Evolutionary conservation across 2,888 invertebrate species (phyloP).

Genomic region (Thereva unica): DNA sequence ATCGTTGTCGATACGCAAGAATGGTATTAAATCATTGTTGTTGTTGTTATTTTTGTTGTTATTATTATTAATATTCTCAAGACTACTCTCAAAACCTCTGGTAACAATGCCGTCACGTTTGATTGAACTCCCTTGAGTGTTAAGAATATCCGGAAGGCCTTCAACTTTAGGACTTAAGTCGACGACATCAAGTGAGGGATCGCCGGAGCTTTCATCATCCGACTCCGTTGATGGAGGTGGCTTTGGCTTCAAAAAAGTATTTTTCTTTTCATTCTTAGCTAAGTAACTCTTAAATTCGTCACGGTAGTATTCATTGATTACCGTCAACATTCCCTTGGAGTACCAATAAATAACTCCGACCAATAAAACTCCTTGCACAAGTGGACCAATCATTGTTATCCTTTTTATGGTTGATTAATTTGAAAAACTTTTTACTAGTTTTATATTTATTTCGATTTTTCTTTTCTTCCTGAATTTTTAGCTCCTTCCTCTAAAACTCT

Average conservation of each 20-base stretch:
- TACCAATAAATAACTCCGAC: slow-evolving; percentile 74
- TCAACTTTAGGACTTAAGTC: slow-evolving; percentile 20
- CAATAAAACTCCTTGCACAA: slow-evolving; percentile 68
- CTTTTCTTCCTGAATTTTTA: slow-evolving; percentile 5
- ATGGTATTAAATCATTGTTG: background rate
- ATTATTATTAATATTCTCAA: slow-evolving; percentile 7
- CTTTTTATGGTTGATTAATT: slow-evolving; percentile 6
- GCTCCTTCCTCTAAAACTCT: slow-evolving; percentile 39
- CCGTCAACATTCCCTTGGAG: slow-evolving; percentile 68
- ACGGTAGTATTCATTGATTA: slow-evolving; percentile 76
- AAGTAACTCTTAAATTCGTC: slow-evolving; percentile 65
- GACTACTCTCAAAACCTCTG: slow-evolving; percentile 16
- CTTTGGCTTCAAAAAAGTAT: slow-evolving; percentile 2
- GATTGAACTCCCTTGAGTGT: background rate
- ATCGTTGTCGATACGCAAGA: background rate
- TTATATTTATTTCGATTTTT: slow-evolving; percentile 1
- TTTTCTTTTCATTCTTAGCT: slow-evolving; percentile 16
- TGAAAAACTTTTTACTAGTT: slow-evolving; percentile 3
- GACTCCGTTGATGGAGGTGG: background rate
- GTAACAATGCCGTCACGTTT: slow-evolving; percentile 9
- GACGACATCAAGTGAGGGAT: background rate
- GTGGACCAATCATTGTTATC: slow-evolving; percentile 65
- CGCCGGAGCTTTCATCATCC: background rate
- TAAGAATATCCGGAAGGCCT: slow-evolving; percentile 29
- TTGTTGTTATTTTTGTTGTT: background rate